Percentiles rank a stretch among this genome's conserved stretches.
Conservation (phyloP, 2,888 invertebrate species). For the Xestia xanthographa region DNA sequence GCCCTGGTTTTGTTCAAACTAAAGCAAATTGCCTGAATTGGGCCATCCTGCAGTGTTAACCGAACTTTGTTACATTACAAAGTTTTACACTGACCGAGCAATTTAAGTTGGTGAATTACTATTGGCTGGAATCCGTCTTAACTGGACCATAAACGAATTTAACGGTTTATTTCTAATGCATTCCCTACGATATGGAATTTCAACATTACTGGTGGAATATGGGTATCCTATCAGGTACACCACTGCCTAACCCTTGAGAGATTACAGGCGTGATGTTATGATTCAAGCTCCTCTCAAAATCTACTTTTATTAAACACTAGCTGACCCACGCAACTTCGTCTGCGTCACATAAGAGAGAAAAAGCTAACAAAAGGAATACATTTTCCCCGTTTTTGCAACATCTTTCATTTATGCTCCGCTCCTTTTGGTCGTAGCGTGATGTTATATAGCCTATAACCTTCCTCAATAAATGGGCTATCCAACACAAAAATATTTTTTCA, state of each 20-base stretch:
- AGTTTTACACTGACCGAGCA: conserved; percentile 78
- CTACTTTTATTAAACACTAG: neutral
- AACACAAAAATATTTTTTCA: too few species aligned
- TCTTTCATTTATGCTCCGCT: too few species aligned
- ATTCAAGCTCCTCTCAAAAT: neutral
- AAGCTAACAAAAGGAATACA: too few species aligned
- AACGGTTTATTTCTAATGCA: conserved; percentile 17
- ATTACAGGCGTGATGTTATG: neutral
- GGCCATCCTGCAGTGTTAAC: conserved; percentile 75
- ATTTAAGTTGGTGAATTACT: conserved; percentile 75
- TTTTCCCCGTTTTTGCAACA: too few species aligned
- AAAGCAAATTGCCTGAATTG: conserved; percentile 74
- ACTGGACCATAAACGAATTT: conserved; percentile 51
- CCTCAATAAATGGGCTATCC: too few species aligned
- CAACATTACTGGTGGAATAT: neutral
- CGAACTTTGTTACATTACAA: conserved; percentile 78
- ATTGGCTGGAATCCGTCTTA: conserved; percentile 42
- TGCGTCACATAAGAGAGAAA: too few species aligned
- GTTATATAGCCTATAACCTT: too few species aligned
- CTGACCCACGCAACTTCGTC: too few species aligned
- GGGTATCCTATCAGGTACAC: neutral
- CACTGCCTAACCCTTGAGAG: neutral
- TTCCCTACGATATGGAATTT: neutral
- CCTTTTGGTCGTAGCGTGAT: too few species aligned
- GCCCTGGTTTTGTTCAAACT: conserved; percentile 67